Percentiles rank a stretch among this genome's conserved stretches.
These are phyloP conservation scores for Tragelaphus eurycerus DNA, from an alignment of 2,797 vertebrate genomes.

Conservation along the genomic window DNA sequence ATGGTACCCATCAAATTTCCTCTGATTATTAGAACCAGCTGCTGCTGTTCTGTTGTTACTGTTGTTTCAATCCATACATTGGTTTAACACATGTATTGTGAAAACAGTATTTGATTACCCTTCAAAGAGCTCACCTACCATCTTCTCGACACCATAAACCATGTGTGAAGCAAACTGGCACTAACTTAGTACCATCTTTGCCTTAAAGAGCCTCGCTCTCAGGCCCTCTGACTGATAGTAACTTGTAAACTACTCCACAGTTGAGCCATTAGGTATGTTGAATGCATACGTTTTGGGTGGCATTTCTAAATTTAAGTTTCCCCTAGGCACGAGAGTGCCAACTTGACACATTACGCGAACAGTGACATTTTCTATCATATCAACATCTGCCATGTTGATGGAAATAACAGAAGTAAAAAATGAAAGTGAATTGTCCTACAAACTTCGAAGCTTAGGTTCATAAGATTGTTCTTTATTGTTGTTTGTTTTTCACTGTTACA, in stretches of 20 bases:
- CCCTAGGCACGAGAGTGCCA: background rate
- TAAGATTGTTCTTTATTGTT: background rate
- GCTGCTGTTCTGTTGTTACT: background rate
- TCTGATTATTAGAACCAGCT: background rate
- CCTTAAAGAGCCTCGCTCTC: background rate
- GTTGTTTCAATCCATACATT: background rate
- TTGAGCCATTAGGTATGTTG: background rate
- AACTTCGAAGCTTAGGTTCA: background rate
- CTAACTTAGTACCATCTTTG: background rate
- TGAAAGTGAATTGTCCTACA: background rate
- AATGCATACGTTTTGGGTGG: background rate
- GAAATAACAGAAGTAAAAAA: background rate
- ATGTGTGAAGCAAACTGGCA: background rate
- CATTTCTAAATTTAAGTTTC: conserved; percentile 37
- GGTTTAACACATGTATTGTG: background rate
- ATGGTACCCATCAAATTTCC: background rate
- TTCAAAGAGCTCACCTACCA: background rate
- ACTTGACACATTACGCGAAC: background rate
- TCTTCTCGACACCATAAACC: background rate
- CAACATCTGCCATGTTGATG: background rate
- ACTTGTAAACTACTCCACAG: background rate
- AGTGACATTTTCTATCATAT: background rate
- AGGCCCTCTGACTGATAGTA: background rate
- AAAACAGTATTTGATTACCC: background rate
- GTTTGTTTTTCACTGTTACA: background rate